Conservation (phyloP, 1,140 invertebrate species). For the Neodiprion virginianus region DNA sequence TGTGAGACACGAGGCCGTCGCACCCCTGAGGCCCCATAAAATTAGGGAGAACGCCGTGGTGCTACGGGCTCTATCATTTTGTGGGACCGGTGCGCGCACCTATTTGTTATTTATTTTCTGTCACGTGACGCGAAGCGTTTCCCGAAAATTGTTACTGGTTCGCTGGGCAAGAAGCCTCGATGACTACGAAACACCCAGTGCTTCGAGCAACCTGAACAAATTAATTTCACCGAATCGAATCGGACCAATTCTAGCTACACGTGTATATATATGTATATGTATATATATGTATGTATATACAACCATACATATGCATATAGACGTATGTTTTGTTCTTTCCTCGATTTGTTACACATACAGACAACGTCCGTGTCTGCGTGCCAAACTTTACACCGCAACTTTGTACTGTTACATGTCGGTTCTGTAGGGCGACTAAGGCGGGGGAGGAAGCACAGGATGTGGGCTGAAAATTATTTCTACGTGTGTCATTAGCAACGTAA, state of each 20-base stretch:
- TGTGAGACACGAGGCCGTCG: neutral
- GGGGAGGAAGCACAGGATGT: neutral
- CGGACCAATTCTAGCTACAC: neutral
- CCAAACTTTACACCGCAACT: too few relatives aligned
- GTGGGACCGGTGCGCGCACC: neutral
- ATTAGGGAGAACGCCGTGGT: neutral
- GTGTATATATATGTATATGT: too few relatives aligned
- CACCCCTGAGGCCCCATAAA: neutral
- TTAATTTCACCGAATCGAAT: conserved; percentile 15
- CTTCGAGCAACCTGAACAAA: neutral
- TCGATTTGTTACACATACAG: too few relatives aligned
- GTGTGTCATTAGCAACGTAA: conserved; percentile 5
- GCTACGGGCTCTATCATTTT: neutral
- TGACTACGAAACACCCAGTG: too few relatives aligned
- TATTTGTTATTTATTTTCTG: neutral
- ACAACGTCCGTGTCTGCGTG: too few relatives aligned
- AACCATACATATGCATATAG: too few relatives aligned
- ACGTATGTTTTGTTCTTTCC: too few relatives aligned
- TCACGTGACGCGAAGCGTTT: neutral
- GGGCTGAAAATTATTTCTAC: conserved; percentile 5
- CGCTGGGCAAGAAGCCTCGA: too few relatives aligned
- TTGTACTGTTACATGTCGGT: too few relatives aligned
- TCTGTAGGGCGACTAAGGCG: too few relatives aligned
- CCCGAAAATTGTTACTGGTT: neutral
- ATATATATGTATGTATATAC: too few relatives aligned